Base-by-base conservation (phyloP, 2,113 vertebrate species). In the Melanotaenia duboulayi region DNA sequence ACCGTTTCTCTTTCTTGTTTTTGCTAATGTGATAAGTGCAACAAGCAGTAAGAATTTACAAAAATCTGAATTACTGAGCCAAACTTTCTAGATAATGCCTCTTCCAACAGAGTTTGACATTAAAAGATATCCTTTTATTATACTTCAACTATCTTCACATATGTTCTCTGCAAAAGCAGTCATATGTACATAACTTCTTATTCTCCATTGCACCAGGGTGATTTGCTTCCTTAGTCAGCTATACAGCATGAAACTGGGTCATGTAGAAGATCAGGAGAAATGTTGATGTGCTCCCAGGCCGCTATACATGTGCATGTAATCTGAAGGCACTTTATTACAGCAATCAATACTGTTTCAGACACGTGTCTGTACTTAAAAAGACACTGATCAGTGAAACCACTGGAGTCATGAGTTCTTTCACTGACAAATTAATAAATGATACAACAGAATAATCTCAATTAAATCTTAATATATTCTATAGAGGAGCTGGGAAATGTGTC, bases 401-500 rank as follows among this genome's bases (percentile, higher is more conserved):
- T 14, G 46, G 40, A 58, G 44, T 48, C 23, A 87, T 76, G 59
- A 74, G 67, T 56, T 44, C 40, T 10, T 76, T 64, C 32, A 7
- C 32, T 78, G 58, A 64, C 68, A 12, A 35, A 28, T 64, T 75
- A 74, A 81, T 85, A 81, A 87, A 80, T 82, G 71, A 85, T 75
- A 49, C 58, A 80, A 73, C 35, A 76, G 65, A 78, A 83, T 77
- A 78, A 83, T 60, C 67, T 62, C 78, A 80, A 86, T 86, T 84
- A 76, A 84, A 84, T 24, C 73, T 54, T 49, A 55, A 80, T 90
- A 78, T 87, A 67, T 71, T 71, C 55, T 76, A 62, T 39, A 58
- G 63, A 80, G 60, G 67, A 82, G 65, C 74, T 48, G 37, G 19
- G 4, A 11, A 0, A 80, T 90, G n/a, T 37, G 87, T 82, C 79